Base-by-base conservation (phyloP, 2,797 vertebrate species). In the Danio kyathit region DNA sequence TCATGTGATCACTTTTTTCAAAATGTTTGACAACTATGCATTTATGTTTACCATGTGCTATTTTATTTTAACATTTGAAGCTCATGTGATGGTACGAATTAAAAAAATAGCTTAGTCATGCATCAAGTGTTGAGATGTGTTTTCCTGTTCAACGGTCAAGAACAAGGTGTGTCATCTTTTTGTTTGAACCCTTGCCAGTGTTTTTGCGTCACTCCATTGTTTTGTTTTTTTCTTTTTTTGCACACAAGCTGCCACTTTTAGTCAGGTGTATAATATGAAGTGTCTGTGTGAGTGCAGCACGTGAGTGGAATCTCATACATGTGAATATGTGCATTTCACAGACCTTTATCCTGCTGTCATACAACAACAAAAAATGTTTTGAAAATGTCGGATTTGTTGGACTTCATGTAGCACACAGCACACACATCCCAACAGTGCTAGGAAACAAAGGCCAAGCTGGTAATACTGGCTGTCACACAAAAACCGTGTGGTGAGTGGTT, bases 401-500 rank as follows among this genome's bases (percentile, higher is more conserved):
- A 52, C 40, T 64, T 44, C 16, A 17, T 54, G 29, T 29, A 29
- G 29, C 29, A 29, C 57, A 63, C 5, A n/a, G 19, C 48, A 61
- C 21, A 52, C 43, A 40, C 11, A 61, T 40, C 13, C 7, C 29
- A 29, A 29, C 29, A 29, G 29, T 1, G 29, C 29, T 29, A 29
- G 29, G 29, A 29, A 44, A 60, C n/a, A 79, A 74, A 56, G 40
- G 51, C 60, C 59, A 64, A 46, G 69, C 41, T 46, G 40, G 40
- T 63, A 17, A 80, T 73, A 73, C 19, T 65, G 29, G 1, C 51
- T 57, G 70, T 73, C 49, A 57, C 40, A 65, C 49, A 73, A 63
- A 64, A 43, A 38, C 7, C 9, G 9, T 43, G 17, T 21, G 40
- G 67, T 49, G 13, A 64, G 57, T 54, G 40, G 41, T 73, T 64